Evolutionary conservation across 64 coral and sea anemone species (phyloP), one percentile per base, ranked within the genome.

Genomic region (Hydrozoanthus tunicans): DNA sequence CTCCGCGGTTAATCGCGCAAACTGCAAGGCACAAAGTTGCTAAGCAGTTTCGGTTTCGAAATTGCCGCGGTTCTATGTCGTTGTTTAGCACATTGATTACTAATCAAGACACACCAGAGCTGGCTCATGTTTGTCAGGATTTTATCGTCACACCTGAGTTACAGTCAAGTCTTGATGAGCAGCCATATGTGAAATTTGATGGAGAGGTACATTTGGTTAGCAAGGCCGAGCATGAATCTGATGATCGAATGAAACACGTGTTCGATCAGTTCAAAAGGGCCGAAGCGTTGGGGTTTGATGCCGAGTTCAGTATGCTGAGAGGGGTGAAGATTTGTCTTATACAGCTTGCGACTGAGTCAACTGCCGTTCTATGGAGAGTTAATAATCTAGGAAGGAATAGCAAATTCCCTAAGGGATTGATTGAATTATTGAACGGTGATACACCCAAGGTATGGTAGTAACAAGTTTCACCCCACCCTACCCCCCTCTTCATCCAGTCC

Each of bases 271-370:
- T 97, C 9, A 27, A 73, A 9, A 62, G 9, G 3, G 83, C 75
- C 13, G 75, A 91, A 51, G 95, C 83, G 5, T 61, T 97, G 58
- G 95, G 95, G 0, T 89, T 97, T 56, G 95, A 97, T 73, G 80
- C 80, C 9, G 95, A 97, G 70, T 70, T 79, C 59, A 77, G 69
- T 68, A 14, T 80, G 23, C 61, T 68, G n/a, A 79, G 20, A 14
- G 70, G 70, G 54, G 63, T 83, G 53, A 91, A 77, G 17, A 78
- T 93, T 17, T 92, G 90, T 78, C 77, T 97, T 25, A 61, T 97
- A 89, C 92, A 97, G 79, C 68, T 96, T 62, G 95, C 95, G 52
- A 82, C 95, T 51, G 56, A 81, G 8, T 60, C 80, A 51, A 75
- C 86, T 25, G 72, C 95, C 13, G 61, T 94, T 62, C 64, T 96